Evolutionary conservation across 2,888 invertebrate genomes (phyloP), one percentile per base, ranked within the genome.

Genomic region (Thereva nobilitata): DNA sequence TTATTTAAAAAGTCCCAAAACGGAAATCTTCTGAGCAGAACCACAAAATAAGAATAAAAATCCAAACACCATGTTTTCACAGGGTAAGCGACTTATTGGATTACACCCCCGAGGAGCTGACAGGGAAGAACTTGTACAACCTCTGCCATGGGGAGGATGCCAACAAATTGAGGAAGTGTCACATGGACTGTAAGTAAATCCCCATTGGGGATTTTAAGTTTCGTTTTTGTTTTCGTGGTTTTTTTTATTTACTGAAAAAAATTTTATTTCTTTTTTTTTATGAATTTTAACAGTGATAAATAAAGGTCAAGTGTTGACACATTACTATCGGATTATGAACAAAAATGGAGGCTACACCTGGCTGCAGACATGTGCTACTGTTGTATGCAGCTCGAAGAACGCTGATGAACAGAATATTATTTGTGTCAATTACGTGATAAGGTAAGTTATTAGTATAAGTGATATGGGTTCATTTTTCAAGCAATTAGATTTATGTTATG

Each of bases 351-450:
- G 97, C 42, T 97, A 91, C 83, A 94, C 95, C 64, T 97, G 97
- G 97, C 83, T 97, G 76, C 97, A 97, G 82, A 95, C 95, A 0
- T 97, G 97, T 80, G 97, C 97, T 68, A 97, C 97, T 0, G 94
- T 97, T 50, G 93, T 97, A 67, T 96, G 95, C 83, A 95, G 91
- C 77, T 90, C 93, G 63, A 97, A 97, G 83, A 96, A 95, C 77
- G 92, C 93, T 5, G 97, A 97, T 71, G 97, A 97, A 79, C 96
- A 97, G 82, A 97, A 95, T 78, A 95, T 97, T 74, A 95, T 97
- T 72, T 96, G 96, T 78, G 95, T 97, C 76, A 96, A 97, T 83
- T 97, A 97, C 82, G 94, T 97, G 71, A 91, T 97, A 76, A 96
- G 95, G 95, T 95, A 83, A 3, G 4, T 23, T 23, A 23, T 23